Base-by-base conservation (phyloP, 2,113 vertebrate species). In the Melierax canorus region DNA sequence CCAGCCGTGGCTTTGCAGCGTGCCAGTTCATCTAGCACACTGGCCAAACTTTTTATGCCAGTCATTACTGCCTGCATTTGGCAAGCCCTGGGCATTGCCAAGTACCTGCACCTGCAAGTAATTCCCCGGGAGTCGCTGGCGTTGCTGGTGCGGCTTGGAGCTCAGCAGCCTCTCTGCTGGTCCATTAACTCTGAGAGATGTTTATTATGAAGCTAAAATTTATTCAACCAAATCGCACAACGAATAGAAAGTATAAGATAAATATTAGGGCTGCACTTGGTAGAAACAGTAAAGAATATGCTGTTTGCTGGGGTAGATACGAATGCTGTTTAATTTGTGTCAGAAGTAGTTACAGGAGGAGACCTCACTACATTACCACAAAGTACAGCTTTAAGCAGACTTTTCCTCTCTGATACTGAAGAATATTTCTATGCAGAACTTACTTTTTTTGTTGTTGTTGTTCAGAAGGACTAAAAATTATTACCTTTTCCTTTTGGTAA, bases 101-200 rank as follows among this genome's bases (percentile, higher is more conserved):
- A 97, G 51, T 72, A 43, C 24, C 69, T 87, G 92, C 96, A 97
- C 95, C 96, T 97, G 97, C 92, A 92, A 92, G 64, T 86, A 89
- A 89, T 97, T 96, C 86, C 76, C 84, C 4, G 5, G 88, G 79
- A 96, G 48, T 5, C 0, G 2, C 75, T 90, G 92, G 90, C 13
- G 0, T 24, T 36, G 64, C 50, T 78, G 62, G 36, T 80, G 53
- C 12, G 7, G 63, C 48, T 85, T 81, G 86, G 86, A 93, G 94
- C 80, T 94, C 80, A 74, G 92, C 91, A 81, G 94, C 86, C 34
- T 81, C 10, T 12, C 83, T 94, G 79, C 86, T 92, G 94, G 43
- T 72, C 91, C 84, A 91, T 95, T 97, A 97, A 97, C 88, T 94
- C 62, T 0, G 0, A 79, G 91, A 81, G 58, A 79, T 78, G 62